Percentiles rank a stretch among this genome's conserved stretches.
phyloP scores from a whole-genome alignment of 1,140 invertebrate species.

The Bombus confusus region DNA sequence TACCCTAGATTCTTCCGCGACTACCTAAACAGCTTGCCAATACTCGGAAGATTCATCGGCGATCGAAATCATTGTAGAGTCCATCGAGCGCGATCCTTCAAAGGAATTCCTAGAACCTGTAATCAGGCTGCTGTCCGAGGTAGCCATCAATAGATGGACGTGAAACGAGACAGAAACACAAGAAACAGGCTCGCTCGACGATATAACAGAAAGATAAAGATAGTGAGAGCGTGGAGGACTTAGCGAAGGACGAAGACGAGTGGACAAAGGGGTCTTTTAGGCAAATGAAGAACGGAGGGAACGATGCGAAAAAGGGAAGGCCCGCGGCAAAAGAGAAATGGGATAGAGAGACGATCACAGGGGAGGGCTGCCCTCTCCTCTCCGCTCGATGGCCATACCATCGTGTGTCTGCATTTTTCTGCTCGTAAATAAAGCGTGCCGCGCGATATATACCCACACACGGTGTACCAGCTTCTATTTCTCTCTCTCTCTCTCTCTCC shows the following conservation, averaged over 20 bases:
- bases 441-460: slow-evolving; percentile 23
- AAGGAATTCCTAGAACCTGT: slow-evolving; percentile 47
- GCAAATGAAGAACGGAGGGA: slow-evolving; percentile 68
- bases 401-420: slow-evolving; percentile 62
- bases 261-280: slow-evolving; percentile 71
- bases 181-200: not conserved
- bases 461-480: not conserved
- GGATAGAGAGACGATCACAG: slow-evolving; percentile 58
- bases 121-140: slow-evolving; percentile 15
- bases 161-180: slow-evolving; percentile 11
- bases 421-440: slow-evolving; percentile 67
- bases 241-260: slow-evolving; percentile 65
- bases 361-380: slow-evolving; percentile 4
- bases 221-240: slow-evolving; percentile 32
- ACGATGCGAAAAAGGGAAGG: slow-evolving; percentile 57
- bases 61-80: not conserved
- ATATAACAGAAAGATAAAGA: not conserved
- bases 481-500: not conserved
- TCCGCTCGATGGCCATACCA: slow-evolving; percentile 50
- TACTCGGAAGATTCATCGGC: not conserved
- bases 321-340: slow-evolving; percentile 67
- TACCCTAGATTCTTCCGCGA: not conserved
- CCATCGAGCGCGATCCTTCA: slow-evolving; percentile 14
- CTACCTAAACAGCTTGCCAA: not conserved
- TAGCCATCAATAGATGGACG: not conserved